Evolutionary conservation across 2,888 invertebrate genomes (phyloP).

Genomic region (Chrysopilus asiliformis): DNA sequence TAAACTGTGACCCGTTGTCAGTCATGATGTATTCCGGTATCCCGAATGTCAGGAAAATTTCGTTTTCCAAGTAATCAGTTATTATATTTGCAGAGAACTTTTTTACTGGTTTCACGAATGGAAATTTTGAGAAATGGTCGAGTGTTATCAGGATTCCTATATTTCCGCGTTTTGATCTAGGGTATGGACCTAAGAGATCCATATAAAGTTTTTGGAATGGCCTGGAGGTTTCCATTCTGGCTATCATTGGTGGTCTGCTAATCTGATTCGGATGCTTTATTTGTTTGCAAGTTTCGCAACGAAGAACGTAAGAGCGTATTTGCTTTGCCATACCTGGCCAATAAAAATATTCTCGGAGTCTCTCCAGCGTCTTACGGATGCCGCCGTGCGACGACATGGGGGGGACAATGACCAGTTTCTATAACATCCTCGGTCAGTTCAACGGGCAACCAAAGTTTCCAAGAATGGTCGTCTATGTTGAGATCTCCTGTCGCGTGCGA

Average conservation of each 20-base stretch:
- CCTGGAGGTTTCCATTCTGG: not conserved
- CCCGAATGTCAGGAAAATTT: slow-evolving; percentile 17
- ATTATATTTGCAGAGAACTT: not conserved
- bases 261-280: too few species aligned
- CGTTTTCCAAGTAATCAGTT: not conserved
- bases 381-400: too few species aligned
- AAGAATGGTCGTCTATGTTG: too few species aligned
- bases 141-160: not conserved
- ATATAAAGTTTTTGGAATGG: not conserved
- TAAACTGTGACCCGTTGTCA: slow-evolving; percentile 18
- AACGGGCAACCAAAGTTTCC: too few species aligned
- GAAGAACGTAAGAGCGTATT: not conserved
- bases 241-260: too few species aligned
- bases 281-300: not conserved
- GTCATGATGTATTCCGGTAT: slow-evolving; percentile 13
- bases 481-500: too few species aligned
- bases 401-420: too few species aligned
- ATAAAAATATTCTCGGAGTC: not conserved
- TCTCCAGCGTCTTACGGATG: not conserved
- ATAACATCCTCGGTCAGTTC: too few species aligned
- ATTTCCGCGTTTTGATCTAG: not conserved
- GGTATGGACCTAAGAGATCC: not conserved
- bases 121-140: too few species aligned
- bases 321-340: slow-evolving; percentile 3
- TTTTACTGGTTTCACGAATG: too few species aligned